These are phyloP conservation scores for Cossypha heuglini DNA, from an alignment of 2,797 vertebrate genomes.

Conservation along the genomic window DNA sequence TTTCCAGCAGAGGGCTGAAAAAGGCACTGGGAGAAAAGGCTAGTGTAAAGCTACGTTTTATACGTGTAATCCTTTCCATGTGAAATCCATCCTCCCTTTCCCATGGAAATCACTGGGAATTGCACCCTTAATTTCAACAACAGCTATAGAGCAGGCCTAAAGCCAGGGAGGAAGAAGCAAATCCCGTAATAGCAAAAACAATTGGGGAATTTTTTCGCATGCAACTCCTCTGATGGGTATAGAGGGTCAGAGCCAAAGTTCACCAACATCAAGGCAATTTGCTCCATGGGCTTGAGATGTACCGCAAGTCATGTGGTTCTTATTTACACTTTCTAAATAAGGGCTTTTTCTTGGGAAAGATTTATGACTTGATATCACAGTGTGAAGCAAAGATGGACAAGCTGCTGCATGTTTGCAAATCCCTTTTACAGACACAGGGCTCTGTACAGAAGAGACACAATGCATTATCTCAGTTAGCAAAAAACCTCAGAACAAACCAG, in stretches of 20 bases:
- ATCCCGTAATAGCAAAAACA: neutral
- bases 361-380: neutral
- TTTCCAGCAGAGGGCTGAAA: neutral
- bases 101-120: neutral
- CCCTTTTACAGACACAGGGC: neutral
- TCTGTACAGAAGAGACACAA: neutral
- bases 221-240: neutral
- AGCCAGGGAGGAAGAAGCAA: neutral
- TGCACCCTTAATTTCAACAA: neutral
- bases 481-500: neutral
- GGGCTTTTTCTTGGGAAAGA: neutral
- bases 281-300: neutral
- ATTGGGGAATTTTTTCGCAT: neutral
- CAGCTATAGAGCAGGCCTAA: neutral
- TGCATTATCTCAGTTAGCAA: neutral
- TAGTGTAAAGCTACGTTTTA: neutral
- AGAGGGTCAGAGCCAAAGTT: neutral
- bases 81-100: neutral
- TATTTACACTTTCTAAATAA: neutral
- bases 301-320: neutral
- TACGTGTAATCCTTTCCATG: accelerated
- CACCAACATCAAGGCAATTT: neutral
- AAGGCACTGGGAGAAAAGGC: neutral
- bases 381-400: neutral
- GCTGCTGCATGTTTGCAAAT: neutral